Evolutionary conservation across 2,113 vertebrate species (phyloP).

Genomic region (Scomber colias): DNA sequence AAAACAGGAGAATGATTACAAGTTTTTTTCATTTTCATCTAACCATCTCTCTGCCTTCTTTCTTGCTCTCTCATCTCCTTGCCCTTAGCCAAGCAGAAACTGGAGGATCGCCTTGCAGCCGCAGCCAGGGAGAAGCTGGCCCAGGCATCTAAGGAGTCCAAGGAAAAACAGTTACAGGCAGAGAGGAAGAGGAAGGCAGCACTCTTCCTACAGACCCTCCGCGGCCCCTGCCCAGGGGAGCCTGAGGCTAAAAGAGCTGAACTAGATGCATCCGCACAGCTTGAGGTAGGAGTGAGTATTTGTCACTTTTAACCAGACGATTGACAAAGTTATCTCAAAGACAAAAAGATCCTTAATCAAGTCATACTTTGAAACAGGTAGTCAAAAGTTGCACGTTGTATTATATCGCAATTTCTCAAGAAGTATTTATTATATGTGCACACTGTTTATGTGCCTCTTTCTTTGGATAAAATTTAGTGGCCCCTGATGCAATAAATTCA

Average conservation of each 20-base stretch:
- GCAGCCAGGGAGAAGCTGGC: slow-evolving; percentile 97
- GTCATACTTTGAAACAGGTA: not conserved
- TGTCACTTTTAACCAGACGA: too few relatives aligned
- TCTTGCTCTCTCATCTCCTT: slow-evolving; percentile 34
- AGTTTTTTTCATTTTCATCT: slow-evolving; percentile 9
- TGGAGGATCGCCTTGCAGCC: slow-evolving; percentile 97
- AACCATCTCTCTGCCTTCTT: slow-evolving; percentile 33
- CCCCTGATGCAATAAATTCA: too few relatives aligned
- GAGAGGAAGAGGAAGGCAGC: slow-evolving; percentile 97
- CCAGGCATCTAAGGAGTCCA: slow-evolving; percentile 98
- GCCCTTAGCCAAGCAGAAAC: slow-evolving; percentile 93
- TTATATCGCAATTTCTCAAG: not conserved
- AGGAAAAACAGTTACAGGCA: slow-evolving; percentile 97
- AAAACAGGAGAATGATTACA: not conserved
- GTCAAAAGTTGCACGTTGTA: not conserved
- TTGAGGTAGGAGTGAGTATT: slow-evolving; percentile 80
- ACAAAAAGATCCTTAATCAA: not conserved
- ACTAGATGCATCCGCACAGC: slow-evolving; percentile 79
- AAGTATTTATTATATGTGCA: not conserved
- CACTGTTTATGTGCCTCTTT: too few relatives aligned
- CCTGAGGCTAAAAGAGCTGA: slow-evolving; percentile 87
- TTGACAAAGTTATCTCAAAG: not conserved
- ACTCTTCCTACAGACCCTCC: slow-evolving; percentile 94
- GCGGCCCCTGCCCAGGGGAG: slow-evolving; percentile 87
- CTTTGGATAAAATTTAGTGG: too few relatives aligned